Percentiles rank a stretch among this genome's conserved stretches.
Conservation (phyloP, 2,797 vertebrate genomes). For the Podarcis siculus region DNA sequence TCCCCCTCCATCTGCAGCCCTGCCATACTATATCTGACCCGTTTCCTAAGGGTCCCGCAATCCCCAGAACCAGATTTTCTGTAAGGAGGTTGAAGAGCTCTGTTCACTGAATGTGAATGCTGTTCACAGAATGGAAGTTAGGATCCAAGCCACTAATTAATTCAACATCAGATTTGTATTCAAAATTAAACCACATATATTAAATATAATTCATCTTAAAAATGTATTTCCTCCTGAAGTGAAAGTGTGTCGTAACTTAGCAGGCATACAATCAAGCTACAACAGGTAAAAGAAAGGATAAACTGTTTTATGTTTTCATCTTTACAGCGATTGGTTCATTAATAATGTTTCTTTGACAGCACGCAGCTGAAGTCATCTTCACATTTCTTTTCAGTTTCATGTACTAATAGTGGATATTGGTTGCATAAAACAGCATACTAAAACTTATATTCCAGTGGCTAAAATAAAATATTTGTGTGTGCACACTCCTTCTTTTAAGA, state of each 20-base stretch:
- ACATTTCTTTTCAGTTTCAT: constrained; percentile 43
- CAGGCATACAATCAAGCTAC: constrained; percentile 56
- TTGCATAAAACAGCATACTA: constrained; percentile 21
- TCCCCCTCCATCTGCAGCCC: background rate
- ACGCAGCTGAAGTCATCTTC: constrained; percentile 29
- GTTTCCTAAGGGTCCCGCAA: background rate
- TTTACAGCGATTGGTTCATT: constrained; percentile 37
- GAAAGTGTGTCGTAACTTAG: constrained; percentile 49
- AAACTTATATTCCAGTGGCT: constrained; percentile 10
- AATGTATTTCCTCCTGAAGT: constrained; percentile 30
- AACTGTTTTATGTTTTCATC: constrained; percentile 61
- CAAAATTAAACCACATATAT: background rate
- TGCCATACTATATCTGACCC: background rate
- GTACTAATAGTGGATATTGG: constrained; percentile 55
- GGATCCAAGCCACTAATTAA: background rate
- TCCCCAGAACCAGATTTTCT: background rate
- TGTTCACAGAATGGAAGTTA: background rate
- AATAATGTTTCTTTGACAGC: constrained; percentile 41
- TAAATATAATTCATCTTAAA: background rate
- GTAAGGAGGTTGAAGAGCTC: background rate
- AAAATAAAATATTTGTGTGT: constrained; percentile 18
- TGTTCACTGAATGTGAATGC: background rate
- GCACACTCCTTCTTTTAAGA: constrained; percentile 55
- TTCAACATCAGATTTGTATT: background rate
- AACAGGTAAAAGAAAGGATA: constrained; percentile 55